phyloP scores from a whole-genome alignment of 1,140 invertebrate genomes.

The Bombus impatiens region DNA sequence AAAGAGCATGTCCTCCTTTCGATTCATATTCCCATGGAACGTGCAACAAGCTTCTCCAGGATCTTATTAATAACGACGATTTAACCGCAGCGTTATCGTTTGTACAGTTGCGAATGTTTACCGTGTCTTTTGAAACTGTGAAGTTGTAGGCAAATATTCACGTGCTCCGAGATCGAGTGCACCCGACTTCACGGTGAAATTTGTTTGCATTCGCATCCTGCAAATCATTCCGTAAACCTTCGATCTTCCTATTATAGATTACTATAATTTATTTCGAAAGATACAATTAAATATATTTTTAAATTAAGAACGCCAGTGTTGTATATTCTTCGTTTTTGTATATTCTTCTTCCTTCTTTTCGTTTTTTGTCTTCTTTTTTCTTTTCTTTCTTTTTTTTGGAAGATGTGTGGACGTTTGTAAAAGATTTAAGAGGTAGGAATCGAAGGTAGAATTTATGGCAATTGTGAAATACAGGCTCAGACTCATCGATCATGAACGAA shows the following conservation, averaged over 20 bases:
- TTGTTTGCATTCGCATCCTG: conserved; percentile 21
- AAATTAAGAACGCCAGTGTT: not conserved
- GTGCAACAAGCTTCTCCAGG: conserved; percentile 13
- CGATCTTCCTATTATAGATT: not conserved
- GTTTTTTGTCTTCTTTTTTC: too few species aligned
- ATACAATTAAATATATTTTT: not conserved
- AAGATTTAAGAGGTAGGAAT: not conserved
- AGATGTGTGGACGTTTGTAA: not conserved
- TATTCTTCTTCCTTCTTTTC: not conserved
- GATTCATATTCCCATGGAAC: conserved; percentile 15
- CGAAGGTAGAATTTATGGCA: conserved; percentile 28
- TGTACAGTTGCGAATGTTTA: conserved; percentile 17
- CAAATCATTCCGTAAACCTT: conserved; percentile 31
- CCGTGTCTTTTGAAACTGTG: conserved; percentile 2
- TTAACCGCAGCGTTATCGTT: conserved; percentile 39
- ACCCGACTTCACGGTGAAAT: not conserved
- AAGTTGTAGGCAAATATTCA: conserved; percentile 27
- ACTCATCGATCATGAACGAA: conserved; percentile 18
- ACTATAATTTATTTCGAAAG: not conserved
- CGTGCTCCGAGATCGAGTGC: conserved; percentile 7
- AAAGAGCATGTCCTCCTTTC: conserved; percentile 13
- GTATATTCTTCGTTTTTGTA: not conserved
- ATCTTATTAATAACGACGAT: conserved; percentile 47
- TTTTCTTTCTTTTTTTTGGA: not conserved
- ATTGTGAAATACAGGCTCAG: conserved; percentile 1